phyloP scores from a whole-genome alignment of 2,797 vertebrate species.

The Nyctalus aviator region DNA sequence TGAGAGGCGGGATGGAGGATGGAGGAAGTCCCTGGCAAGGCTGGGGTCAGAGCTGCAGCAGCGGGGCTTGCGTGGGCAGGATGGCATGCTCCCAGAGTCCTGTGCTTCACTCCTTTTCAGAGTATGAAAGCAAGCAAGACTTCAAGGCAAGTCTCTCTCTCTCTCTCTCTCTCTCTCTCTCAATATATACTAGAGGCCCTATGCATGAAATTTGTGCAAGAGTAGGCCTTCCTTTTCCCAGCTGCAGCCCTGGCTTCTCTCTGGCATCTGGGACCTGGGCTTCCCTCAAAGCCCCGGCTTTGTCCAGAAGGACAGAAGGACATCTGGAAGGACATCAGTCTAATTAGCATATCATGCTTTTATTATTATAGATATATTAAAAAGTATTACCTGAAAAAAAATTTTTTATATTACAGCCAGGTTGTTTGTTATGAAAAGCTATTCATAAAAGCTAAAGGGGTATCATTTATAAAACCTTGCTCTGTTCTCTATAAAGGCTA shows the following conservation, averaged over 20 bases:
- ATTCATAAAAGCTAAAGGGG: slow-evolving; percentile 22
- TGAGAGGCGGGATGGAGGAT: neutral
- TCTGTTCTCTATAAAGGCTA: slow-evolving; percentile 19
- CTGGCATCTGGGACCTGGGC: too few relatives aligned
- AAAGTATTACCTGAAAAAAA: neutral
- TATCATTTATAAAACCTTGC: slow-evolving; percentile 17
- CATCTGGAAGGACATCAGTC: too few relatives aligned
- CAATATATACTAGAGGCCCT: too few relatives aligned
- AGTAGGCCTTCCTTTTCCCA: too few relatives aligned
- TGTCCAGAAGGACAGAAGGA: too few relatives aligned
- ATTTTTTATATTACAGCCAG: neutral
- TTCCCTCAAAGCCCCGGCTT: too few relatives aligned
- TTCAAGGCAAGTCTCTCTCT: neutral
- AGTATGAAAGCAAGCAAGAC: neutral
- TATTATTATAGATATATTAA: neutral
- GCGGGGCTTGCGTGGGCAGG: fast-evolving
- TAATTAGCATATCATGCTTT: too few relatives aligned
- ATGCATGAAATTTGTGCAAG: too few relatives aligned
- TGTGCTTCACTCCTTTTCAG: neutral
- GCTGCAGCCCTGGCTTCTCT: too few relatives aligned
- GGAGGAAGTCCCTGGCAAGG: neutral
- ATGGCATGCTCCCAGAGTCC: too few relatives aligned
- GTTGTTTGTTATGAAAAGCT: slow-evolving; percentile 9
- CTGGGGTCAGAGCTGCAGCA: neutral
- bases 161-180: too few relatives aligned